These are phyloP conservation scores for Rotaria magnacalcarata DNA, from an alignment of 2,888 invertebrate genomes.

Conservation along the genomic window DNA sequence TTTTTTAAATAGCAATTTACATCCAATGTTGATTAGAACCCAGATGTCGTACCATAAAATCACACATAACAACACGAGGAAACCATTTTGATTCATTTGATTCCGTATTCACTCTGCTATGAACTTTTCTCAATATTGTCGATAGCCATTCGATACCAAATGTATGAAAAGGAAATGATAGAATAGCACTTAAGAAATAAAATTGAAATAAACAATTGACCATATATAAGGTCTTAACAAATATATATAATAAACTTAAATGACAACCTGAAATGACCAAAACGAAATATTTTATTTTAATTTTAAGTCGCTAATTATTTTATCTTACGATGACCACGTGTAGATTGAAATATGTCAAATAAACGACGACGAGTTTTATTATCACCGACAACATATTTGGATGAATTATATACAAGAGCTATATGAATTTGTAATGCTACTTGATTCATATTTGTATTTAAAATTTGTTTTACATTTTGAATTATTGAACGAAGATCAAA, in stretches of 20 bases:
- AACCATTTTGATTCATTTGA: background rate
- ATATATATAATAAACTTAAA: background rate
- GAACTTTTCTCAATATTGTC: background rate
- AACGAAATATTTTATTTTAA: background rate
- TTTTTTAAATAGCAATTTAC: background rate
- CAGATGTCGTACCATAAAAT: constrained; percentile 4
- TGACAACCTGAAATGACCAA: background rate
- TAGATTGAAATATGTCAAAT: background rate
- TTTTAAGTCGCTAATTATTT: background rate
- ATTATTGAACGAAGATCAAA: constrained; percentile 34
- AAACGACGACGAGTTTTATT: background rate
- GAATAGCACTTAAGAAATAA: background rate
- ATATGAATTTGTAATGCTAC: constrained; percentile 4
- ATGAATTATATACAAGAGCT: background rate
- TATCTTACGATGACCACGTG: background rate
- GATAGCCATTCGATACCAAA: background rate
- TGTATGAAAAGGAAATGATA: background rate
- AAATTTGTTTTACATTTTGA: background rate
- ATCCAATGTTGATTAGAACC: constrained; percentile 3
- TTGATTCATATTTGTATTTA: background rate
- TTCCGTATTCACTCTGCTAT: background rate
- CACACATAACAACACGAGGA: constrained; percentile 7
- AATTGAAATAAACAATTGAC: background rate
- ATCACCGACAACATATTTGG: no score
- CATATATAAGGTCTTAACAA: background rate